Percentiles rank a stretch among this genome's conserved stretches.
These are phyloP conservation scores for Centropristis striata DNA, from an alignment of 2,113 vertebrate species.

Conservation along the genomic window DNA sequence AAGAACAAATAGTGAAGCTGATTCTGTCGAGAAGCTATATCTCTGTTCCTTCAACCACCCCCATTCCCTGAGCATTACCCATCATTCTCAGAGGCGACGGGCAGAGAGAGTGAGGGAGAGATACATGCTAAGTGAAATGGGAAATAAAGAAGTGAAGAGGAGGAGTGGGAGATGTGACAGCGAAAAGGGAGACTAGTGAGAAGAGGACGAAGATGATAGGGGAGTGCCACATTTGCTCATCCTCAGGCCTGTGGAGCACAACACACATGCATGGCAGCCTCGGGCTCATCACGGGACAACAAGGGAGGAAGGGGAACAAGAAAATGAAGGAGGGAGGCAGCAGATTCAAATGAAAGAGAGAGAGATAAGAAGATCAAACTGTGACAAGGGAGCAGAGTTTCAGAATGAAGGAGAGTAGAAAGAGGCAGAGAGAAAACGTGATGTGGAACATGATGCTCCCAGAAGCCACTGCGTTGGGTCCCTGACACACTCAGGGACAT, in stretches of 20 bases:
- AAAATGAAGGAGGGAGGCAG: slow-evolving; percentile 21
- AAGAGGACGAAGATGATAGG: slow-evolving; percentile 39
- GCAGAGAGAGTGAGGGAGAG: slow-evolving; percentile 50
- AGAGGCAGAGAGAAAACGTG: slow-evolving; percentile 13
- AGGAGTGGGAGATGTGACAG: slow-evolving; percentile 57
- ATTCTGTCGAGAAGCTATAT: slow-evolving; percentile 49
- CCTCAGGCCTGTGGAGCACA: slow-evolving; percentile 62
- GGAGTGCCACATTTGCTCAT: slow-evolving; percentile 74
- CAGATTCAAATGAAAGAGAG: slow-evolving; percentile 36
- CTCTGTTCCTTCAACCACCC: slow-evolving; percentile 45
- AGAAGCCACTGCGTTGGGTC: slow-evolving; percentile 40
- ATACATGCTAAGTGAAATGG: slow-evolving; percentile 71
- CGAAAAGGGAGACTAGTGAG: slow-evolving; percentile 49
- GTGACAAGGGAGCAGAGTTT: slow-evolving; percentile 43
- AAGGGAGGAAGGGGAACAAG: slow-evolving; percentile 19
- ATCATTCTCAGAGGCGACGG: slow-evolving; percentile 66
- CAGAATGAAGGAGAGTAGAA: slow-evolving; percentile 13
- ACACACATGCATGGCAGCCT: slow-evolving; percentile 37
- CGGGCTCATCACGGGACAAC: slow-evolving; percentile 26
- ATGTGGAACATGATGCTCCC: slow-evolving; percentile 27
- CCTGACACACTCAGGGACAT: slow-evolving; percentile 55
- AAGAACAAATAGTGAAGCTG: slow-evolving; percentile 47
- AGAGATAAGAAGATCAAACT: slow-evolving; percentile 54
- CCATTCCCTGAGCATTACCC: slow-evolving; percentile 32
- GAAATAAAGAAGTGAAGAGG: slow-evolving; percentile 63